Conservation (phyloP, 2,113 vertebrate species). For the Tachuris rubrigastra region DNA sequence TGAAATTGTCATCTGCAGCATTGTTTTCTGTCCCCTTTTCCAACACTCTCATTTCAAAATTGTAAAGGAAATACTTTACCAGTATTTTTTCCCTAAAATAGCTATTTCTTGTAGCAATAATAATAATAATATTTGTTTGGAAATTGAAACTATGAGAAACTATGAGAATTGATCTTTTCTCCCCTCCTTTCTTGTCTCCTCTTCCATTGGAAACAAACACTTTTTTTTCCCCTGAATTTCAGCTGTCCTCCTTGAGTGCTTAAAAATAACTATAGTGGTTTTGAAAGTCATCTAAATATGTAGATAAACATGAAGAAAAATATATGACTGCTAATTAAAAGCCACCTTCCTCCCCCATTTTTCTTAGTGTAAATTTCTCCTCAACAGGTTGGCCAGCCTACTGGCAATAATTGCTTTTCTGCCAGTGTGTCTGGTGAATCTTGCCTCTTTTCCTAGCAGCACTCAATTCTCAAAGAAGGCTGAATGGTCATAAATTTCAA, state of each 20-base stretch:
- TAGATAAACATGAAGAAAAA: neutral
- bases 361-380: neutral
- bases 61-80: neutral
- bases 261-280: neutral
- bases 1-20: neutral
- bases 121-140: neutral
- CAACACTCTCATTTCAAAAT: neutral
- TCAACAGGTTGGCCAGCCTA: neutral
- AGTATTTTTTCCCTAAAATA: neutral
- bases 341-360: neutral
- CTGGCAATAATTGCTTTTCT: neutral
- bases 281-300: neutral
- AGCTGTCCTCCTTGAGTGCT: neutral
- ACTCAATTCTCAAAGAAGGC: neutral
- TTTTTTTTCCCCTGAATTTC: neutral
- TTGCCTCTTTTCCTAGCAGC: neutral
- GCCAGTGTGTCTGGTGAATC: fast-evolving
- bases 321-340: neutral
- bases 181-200: neutral
- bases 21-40: neutral
- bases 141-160: neutral
- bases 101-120: neutral
- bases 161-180: neutral
- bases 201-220: neutral
- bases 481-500: neutral